Base-by-base conservation (phyloP, 2,797 vertebrate species). In the Enteromius argenteus region DNA sequence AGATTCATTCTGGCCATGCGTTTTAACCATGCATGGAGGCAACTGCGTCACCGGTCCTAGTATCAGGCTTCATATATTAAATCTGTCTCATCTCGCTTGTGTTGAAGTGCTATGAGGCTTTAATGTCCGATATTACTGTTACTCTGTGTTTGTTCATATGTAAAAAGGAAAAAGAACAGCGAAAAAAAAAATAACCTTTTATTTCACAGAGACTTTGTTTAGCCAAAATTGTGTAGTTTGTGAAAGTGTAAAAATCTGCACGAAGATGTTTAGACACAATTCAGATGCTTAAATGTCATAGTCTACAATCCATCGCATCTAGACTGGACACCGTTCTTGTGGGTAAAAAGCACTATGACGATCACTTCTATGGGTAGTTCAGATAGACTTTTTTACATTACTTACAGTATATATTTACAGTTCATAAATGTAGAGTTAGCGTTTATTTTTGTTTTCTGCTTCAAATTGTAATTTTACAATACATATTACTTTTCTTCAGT, bases 401-500 rank as follows among this genome's bases (percentile, higher is more conserved):
- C 71, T 80, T 77, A 77, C 79, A 86, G 85, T 82, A 82, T 64
- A 51, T 85, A 81, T 74, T 68, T 80, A 74, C 71, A 69, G 32
- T 56, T 80, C 27, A 72, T 79, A 74, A 74, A 68, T 35, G 71
- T 80, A 84, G 53, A 60, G 10, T 81, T 84, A 71, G 81, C 81
- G 37, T 62, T 75, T 83, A 83, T 83, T 74, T 86, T 86, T 56
- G 73, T 78, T 78, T 35, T 78, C 84, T 71, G 71, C 46, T 81
- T 73, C 46, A 66, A 56, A 64, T 86, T 75, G 53, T 86, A 37
- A 51, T 78, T 94, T 89, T 90, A 91, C 92, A 93, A 93, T 91
- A 91, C 91, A 91, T 92, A 92, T 94, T 92, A 85, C 91, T 92
- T 93, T 91, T 93, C 90, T 92, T 92, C 90, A 92, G 92, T 85